Percentiles rank a stretch among this genome's conserved stretches.
These are phyloP conservation scores for Sebastes cheni DNA, from an alignment of 2,797 vertebrate genomes.

Conservation along the genomic window DNA sequence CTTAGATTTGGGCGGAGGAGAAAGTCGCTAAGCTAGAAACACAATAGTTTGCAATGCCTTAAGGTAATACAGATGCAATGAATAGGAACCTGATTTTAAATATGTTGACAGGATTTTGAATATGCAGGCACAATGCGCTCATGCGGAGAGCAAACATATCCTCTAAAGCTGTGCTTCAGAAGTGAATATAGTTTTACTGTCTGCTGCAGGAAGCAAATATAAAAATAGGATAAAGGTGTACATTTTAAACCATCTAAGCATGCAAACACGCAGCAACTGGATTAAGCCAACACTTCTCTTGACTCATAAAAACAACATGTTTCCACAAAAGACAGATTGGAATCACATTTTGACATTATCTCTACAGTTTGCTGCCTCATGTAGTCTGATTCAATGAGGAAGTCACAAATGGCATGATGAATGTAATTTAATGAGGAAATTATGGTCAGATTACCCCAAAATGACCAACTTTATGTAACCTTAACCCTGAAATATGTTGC, in stretches of 20 bases:
- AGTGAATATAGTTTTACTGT: neutral
- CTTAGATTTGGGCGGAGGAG: neutral
- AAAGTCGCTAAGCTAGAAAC: neutral
- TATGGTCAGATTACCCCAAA: neutral
- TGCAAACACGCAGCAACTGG: neutral
- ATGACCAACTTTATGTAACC: neutral
- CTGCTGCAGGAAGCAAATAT: neutral
- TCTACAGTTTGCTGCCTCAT: neutral
- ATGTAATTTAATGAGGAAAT: neutral
- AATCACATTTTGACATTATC: neutral
- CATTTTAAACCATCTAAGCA: neutral
- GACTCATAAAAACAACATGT: neutral
- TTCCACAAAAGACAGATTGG: neutral
- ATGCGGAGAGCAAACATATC: conserved; percentile 16
- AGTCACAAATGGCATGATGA: neutral
- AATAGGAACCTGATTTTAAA: conserved; percentile 11
- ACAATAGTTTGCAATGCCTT: neutral
- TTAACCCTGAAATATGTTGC: neutral
- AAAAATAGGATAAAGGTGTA: neutral
- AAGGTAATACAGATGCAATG: neutral
- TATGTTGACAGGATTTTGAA: conserved; percentile 3
- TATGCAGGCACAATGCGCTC: neutral
- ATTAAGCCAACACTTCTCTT: neutral
- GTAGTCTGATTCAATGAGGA: neutral
- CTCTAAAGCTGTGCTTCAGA: neutral